Evolutionary conservation across 2,888 invertebrate genomes (phyloP).

Genomic region (Amphipyra tragopoginis): DNA sequence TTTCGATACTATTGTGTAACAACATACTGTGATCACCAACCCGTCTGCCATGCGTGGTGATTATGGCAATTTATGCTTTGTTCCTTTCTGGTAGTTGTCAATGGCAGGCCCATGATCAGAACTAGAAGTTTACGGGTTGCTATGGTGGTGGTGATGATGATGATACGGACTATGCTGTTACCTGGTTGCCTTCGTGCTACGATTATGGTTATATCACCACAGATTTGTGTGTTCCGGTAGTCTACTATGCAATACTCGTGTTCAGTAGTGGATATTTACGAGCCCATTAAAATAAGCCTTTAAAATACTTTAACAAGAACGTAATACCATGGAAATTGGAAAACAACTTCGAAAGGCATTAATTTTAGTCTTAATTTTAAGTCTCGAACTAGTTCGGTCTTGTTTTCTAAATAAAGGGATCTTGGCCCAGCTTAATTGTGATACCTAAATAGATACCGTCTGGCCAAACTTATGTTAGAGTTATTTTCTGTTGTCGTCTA

Average conservation of each 20-base stretch:
- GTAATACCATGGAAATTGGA: slow-evolving; percentile 29
- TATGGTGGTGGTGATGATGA: too few species aligned
- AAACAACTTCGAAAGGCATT: slow-evolving; percentile 36
- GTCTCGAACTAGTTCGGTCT: slow-evolving; percentile 18
- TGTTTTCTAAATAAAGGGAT: slow-evolving; percentile 39
- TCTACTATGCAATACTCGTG: not conserved
- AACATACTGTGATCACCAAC: too few species aligned
- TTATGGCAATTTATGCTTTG: too few species aligned
- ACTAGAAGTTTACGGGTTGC: too few species aligned
- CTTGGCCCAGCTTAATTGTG: slow-evolving; percentile 30
- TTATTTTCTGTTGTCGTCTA: not conserved
- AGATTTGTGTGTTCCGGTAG: not conserved
- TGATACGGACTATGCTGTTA: too few species aligned
- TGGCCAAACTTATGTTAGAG: slow-evolving; percentile 3
- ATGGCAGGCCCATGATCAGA: too few species aligned
- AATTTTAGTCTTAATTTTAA: slow-evolving; percentile 37
- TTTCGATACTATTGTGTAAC: too few species aligned
- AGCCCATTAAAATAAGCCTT: slow-evolving; percentile 14
- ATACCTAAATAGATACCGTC: slow-evolving; percentile 35
- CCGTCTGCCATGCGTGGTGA: too few species aligned
- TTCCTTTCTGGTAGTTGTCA: too few species aligned
- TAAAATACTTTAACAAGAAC: slow-evolving; percentile 32
- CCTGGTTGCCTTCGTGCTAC: too few species aligned
- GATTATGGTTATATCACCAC: too few species aligned
- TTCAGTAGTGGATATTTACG: not conserved